phyloP scores from a whole-genome alignment of 2,113 vertebrate species.

The Ochotona princeps region DNA sequence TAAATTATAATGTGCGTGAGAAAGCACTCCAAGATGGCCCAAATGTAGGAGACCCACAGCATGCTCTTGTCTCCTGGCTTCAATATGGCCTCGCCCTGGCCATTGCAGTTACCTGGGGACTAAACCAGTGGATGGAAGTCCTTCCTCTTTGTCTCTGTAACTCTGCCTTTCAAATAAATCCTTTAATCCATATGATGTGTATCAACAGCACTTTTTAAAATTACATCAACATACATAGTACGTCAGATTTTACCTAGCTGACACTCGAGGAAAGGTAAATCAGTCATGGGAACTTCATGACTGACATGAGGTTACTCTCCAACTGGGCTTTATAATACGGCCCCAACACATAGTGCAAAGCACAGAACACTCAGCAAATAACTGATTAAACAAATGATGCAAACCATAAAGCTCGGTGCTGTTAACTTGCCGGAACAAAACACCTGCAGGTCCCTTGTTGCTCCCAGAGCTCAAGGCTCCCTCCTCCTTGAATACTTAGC shows the following conservation, averaged over 20 bases:
- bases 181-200: not conserved
- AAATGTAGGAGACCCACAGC: too few species aligned
- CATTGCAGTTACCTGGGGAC: too few species aligned
- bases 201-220: conserved; percentile 31
- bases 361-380: conserved; percentile 37
- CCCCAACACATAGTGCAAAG: not conserved
- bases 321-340: conserved; percentile 19
- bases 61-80: too few species aligned
- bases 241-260: conserved; percentile 44
- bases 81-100: too few species aligned
- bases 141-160: too few species aligned
- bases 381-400: conserved; percentile 39
- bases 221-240: conserved; percentile 32
- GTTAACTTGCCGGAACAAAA: conserved; percentile 53
- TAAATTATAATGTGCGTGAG: not conserved
- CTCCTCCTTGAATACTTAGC: conserved; percentile 37
- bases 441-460: not conserved
- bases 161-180: too few species aligned
- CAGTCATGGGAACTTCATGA: conserved; percentile 14
- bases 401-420: conserved; percentile 19
- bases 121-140: too few species aligned
- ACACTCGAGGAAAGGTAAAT: conserved; percentile 13
- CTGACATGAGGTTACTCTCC: conserved; percentile 38
- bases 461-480: conserved; percentile 3
- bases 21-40: too few species aligned